phyloP scores from a whole-genome alignment of 2,113 vertebrate species.

The Brachypodius melanocephalos region DNA sequence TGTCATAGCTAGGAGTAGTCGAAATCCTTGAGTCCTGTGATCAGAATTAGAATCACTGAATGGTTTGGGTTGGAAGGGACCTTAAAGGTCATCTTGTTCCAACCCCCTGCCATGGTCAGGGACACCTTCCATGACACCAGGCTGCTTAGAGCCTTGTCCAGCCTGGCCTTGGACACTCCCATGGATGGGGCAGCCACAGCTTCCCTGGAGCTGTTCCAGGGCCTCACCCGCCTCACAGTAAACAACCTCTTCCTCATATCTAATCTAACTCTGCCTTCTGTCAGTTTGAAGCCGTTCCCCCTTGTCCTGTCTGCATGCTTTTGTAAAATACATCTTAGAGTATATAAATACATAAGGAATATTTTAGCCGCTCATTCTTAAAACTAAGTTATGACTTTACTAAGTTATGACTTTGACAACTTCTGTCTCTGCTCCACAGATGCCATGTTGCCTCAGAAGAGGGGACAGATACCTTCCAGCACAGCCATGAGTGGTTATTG shows the following conservation, averaged over 20 bases:
- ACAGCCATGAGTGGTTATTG: constrained; percentile 14
- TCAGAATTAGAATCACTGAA: not conserved
- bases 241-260: not conserved
- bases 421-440: constrained; percentile 46
- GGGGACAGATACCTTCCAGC: not conserved
- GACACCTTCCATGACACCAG: not conserved
- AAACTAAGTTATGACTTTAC: not conserved
- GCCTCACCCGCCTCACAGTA: not conserved
- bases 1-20: not conserved
- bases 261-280: not conserved
- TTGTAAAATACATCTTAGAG: not conserved
- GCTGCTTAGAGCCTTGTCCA: not conserved
- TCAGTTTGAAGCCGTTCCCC: not conserved
- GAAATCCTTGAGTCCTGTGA: not conserved
- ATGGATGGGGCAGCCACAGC: not conserved
- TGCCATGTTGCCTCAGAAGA: not conserved
- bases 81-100: not conserved
- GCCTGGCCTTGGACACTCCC: not conserved
- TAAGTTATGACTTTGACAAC: not conserved
- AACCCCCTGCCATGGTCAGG: not conserved
- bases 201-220: not conserved
- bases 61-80: not conserved
- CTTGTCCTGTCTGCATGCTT: not conserved
- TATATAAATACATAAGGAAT: not conserved
- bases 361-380: not conserved